These are phyloP conservation scores for Hydroisotoma schaefferi DNA, from an alignment of 2,888 invertebrate genomes.

Conservation along the genomic window DNA sequence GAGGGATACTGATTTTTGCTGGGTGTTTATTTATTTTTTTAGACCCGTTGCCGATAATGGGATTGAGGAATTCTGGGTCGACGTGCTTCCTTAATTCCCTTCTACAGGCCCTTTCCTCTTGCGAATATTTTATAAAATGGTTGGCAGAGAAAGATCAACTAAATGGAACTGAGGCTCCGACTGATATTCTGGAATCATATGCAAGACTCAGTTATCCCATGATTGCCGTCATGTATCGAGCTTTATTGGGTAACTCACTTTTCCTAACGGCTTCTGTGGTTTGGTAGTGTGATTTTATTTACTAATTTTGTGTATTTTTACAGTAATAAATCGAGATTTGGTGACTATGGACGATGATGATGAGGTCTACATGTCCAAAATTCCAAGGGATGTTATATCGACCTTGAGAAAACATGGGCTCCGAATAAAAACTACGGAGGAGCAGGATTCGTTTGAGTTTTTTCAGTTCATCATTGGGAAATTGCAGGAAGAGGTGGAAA, in stretches of 20 bases:
- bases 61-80: constrained; percentile 83
- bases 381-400: constrained; percentile 66
- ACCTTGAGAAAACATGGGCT: constrained; percentile 73
- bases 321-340: constrained; percentile 64
- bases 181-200: constrained; percentile 51
- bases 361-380: constrained; percentile 11
- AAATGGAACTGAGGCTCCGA: not conserved
- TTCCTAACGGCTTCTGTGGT: not conserved
- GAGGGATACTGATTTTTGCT: not conserved
- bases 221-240: constrained; percentile 68
- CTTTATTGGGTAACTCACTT: constrained; percentile 64
- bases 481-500: constrained; percentile 72
- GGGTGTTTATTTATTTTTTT: constrained; percentile 1
- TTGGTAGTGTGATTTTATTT: not conserved
- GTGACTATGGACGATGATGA: constrained; percentile 20
- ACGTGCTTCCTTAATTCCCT: constrained; percentile 91
- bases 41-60: constrained; percentile 52
- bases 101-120: constrained; percentile 83
- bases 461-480: constrained; percentile 85
- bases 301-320: constrained; percentile 33
- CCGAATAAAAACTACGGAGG: constrained; percentile 76
- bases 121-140: constrained; percentile 80
- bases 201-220: constrained; percentile 52
- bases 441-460: constrained; percentile 92
- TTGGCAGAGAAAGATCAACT: constrained; percentile 55